Conservation (phyloP, 2,113 vertebrate species). For the Laterallus jamaicensis region DNA sequence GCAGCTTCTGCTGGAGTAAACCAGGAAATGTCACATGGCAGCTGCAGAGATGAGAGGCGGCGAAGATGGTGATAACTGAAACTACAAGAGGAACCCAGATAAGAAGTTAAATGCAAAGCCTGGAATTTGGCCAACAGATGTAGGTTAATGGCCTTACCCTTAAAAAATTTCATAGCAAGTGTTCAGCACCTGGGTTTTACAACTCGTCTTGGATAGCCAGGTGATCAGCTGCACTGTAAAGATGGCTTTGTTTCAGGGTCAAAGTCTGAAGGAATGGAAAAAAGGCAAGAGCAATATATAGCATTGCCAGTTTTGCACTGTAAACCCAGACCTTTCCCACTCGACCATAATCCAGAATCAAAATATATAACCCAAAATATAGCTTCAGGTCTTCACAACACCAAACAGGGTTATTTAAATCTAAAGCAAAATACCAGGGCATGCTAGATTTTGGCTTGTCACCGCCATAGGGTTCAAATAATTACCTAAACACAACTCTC, state of each 20-base stretch:
- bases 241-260: neutral
- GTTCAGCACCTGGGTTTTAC: neutral
- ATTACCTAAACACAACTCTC: conserved; percentile 12
- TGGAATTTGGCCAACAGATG: conserved; percentile 1
- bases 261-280: neutral
- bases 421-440: neutral
- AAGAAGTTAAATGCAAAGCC: neutral
- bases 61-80: neutral
- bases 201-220: neutral
- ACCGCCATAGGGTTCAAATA: conserved; percentile 23
- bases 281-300: neutral
- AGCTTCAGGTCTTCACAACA: neutral
- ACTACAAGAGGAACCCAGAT: neutral
- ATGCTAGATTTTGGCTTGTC: neutral
- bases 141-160: neutral
- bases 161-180: neutral
- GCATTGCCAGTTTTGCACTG: neutral
- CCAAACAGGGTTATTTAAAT: neutral
- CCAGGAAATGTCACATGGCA: neutral
- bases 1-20: neutral
- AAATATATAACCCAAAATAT: neutral
- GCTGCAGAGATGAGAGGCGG: neutral
- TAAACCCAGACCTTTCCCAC: neutral
- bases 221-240: neutral
- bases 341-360: neutral